These are phyloP conservation scores for Thunnus maccoyii DNA, from an alignment of 2,113 vertebrate species.

Conservation along the genomic window DNA sequence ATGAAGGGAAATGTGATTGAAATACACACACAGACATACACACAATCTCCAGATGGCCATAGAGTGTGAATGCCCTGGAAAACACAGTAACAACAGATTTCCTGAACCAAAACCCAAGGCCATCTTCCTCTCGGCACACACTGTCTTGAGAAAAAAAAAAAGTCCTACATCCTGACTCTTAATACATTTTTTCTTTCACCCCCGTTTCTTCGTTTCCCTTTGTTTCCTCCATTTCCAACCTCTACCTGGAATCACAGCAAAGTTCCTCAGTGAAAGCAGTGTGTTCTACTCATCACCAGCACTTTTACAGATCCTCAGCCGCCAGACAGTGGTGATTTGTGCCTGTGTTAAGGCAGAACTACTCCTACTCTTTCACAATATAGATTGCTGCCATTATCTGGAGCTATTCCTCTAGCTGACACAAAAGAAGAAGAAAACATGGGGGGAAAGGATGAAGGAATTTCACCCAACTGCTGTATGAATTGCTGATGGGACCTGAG, in stretches of 20 bases:
- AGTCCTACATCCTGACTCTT: conserved; percentile 35
- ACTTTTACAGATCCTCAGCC: conserved; percentile 71
- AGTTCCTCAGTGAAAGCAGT: conserved; percentile 58
- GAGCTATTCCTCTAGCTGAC: conserved; percentile 77
- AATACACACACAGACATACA: background rate
- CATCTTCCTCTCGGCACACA: conserved; percentile 40
- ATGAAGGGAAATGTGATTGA: background rate
- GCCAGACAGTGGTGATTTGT: conserved; percentile 75
- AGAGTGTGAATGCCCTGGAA: conserved; percentile 12
- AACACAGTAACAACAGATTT: conserved; percentile 41
- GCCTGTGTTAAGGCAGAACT: conserved; percentile 71
- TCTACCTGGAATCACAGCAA: conserved; percentile 58
- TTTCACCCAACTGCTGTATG: conserved; percentile 75
- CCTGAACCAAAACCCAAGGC: conserved; percentile 46
- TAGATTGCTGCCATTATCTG: conserved; percentile 84
- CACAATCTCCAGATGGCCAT: conserved; percentile 36
- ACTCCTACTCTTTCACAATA: conserved; percentile 77
- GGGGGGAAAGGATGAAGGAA: conserved; percentile 73
- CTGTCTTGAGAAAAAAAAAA: conserved; percentile 6
- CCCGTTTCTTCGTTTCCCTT: conserved; percentile 62
- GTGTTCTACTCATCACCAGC: conserved; percentile 66
- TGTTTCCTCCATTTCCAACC: conserved; percentile 60
- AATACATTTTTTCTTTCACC: conserved; percentile 36
- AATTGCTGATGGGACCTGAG: conserved; percentile 79
- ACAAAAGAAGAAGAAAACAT: conserved; percentile 71